Percentiles rank a stretch among this genome's conserved stretches.
phyloP scores from a whole-genome alignment of 2,888 invertebrate species.

The Eupithecia exiguata region DNA sequence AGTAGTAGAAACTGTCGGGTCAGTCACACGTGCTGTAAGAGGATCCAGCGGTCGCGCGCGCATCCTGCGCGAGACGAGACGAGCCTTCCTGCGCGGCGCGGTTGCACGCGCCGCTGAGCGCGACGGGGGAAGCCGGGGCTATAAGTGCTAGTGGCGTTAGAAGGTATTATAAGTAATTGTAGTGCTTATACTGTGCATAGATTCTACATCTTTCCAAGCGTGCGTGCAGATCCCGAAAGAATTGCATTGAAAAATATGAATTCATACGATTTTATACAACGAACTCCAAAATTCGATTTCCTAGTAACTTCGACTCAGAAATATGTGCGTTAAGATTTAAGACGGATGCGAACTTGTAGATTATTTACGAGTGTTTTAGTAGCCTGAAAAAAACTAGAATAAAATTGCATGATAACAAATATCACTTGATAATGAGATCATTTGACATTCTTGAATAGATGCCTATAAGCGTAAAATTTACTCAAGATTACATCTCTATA shows the following conservation, averaged over 20 bases:
- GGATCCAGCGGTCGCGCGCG: slow-evolving; percentile 64
- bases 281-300: neutral
- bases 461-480: neutral
- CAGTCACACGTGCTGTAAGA: slow-evolving; percentile 61
- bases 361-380: no score
- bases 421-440: no score
- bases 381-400: no score
- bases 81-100: slow-evolving; percentile 80
- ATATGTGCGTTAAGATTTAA: no score
- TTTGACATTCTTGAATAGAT: neutral
- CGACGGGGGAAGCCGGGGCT: slow-evolving; percentile 61
- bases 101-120: slow-evolving; percentile 82
- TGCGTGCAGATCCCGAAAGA: neutral
- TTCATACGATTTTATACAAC: neutral
- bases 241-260: neutral
- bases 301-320: no score
- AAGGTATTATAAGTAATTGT: neutral
- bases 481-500: neutral
- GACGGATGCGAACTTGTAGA: no score
- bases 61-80: slow-evolving; percentile 83
- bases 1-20: slow-evolving; percentile 39
- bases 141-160: slow-evolving; percentile 4
- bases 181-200: neutral
- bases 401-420: no score
- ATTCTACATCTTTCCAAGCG: neutral